Evolutionary conservation across 2,888 invertebrate species (phyloP).

Genomic region (Tribolium freemani): DNA sequence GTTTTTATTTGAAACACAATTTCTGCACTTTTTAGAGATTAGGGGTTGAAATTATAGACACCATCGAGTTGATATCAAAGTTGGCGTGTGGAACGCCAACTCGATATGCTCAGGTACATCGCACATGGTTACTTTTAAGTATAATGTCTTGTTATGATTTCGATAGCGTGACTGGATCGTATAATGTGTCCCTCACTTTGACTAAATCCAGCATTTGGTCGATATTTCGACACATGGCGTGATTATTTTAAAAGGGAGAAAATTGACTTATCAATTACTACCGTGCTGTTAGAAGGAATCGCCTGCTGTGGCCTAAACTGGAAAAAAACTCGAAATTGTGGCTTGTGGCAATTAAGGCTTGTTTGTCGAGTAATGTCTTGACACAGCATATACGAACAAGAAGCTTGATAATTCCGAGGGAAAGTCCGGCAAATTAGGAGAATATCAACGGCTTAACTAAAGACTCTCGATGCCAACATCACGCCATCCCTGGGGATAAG

Average conservation of each 20-base stretch:
- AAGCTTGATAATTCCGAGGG: slow-evolving; percentile 56
- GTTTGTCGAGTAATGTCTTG: slow-evolving; percentile 34
- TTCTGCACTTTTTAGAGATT: neutral
- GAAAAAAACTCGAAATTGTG: too few relatives aligned
- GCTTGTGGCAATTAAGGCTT: slow-evolving; percentile 18
- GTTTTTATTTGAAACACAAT: neutral
- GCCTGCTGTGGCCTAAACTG: neutral
- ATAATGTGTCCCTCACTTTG: slow-evolving; percentile 22
- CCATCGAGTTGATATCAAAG: neutral
- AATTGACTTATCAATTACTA: slow-evolving; percentile 53
- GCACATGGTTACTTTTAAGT: neutral
- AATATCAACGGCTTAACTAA: slow-evolving; percentile 64
- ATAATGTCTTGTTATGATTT: slow-evolving; percentile 6
- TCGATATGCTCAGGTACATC: neutral
- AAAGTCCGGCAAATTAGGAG: slow-evolving; percentile 65
- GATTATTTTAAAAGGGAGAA: slow-evolving; percentile 47
- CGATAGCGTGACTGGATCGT: slow-evolving; percentile 16
- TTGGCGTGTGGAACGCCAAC: slow-evolving; percentile 1
- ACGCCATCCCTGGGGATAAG: slow-evolving; percentile 54
- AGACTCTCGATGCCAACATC: slow-evolving; percentile 58
- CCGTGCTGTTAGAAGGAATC: slow-evolving; percentile 47
- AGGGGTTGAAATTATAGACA: neutral
- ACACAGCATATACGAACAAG: slow-evolving; percentile 15
- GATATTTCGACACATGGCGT: slow-evolving; percentile 44
- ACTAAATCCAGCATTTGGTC: slow-evolving; percentile 39